These are phyloP conservation scores for Drosophila obscura DNA, from an alignment of 1,140 invertebrate species.

Conservation along the genomic window DNA sequence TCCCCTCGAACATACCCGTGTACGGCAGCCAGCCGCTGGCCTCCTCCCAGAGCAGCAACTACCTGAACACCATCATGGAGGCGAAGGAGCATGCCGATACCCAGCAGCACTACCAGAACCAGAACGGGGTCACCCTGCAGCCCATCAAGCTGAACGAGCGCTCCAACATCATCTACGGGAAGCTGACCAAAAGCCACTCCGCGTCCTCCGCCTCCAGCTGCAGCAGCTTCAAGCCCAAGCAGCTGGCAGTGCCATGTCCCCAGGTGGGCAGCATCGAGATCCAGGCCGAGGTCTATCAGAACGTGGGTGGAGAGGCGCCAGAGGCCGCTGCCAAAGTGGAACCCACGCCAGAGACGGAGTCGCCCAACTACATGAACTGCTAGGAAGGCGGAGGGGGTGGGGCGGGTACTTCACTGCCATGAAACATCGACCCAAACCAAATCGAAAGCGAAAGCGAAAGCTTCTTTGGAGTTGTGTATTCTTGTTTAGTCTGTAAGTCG, in stretches of 20 bases:
- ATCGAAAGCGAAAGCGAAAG: slow-evolving; percentile 14
- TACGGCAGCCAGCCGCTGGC: slow-evolving; percentile 67
- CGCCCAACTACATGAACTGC: slow-evolving; percentile 83
- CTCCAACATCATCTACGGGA: slow-evolving; percentile 79
- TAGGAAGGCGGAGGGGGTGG: slow-evolving; percentile 17
- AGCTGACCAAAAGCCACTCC: slow-evolving; percentile 65
- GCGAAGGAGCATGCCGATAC: slow-evolving; percentile 72
- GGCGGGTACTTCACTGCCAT: slow-evolving; percentile 2
- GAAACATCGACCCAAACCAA: slow-evolving; percentile 6
- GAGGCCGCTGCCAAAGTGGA: slow-evolving; percentile 22
- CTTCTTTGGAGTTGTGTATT: slow-evolving; percentile 15
- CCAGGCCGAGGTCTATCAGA: slow-evolving; percentile 80
- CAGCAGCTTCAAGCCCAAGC: slow-evolving; percentile 81
- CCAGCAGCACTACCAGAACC: slow-evolving; percentile 64
- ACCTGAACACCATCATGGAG: slow-evolving; percentile 79
- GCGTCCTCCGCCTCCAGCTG: slow-evolving; percentile 58
- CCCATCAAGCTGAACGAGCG: slow-evolving; percentile 81
- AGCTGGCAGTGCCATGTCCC: slow-evolving; percentile 57
- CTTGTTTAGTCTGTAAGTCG: slow-evolving; percentile 33
- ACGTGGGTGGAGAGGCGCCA: slow-evolving; percentile 51
- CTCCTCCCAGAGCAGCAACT: slow-evolving; percentile 68
- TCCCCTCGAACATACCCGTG: slow-evolving; percentile 83
- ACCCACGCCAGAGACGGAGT: slow-evolving; percentile 17
- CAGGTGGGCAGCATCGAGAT: slow-evolving; percentile 72
- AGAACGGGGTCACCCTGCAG: slow-evolving; percentile 78